A percentile compares a stretch with the other conserved stretches of the same genome.
phyloP scores from a whole-genome alignment of 2,888 invertebrate genomes.

The Philereme transversata region DNA sequence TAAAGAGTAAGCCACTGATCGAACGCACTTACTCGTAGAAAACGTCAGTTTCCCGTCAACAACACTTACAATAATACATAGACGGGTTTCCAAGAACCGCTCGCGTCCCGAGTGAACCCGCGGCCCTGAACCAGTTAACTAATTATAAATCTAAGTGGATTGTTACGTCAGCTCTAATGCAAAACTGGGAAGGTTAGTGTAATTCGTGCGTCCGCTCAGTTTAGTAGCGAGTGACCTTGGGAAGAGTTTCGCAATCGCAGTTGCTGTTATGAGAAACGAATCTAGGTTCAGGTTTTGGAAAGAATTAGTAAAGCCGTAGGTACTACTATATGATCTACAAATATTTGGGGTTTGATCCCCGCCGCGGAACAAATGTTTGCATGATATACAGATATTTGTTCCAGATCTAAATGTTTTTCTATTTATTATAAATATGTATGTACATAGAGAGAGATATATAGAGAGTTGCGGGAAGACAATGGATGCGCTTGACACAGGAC shows the following conservation, averaged over 20 bases:
- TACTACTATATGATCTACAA: too few species aligned
- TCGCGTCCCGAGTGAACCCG: conserved; percentile 51
- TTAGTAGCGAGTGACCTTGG: conserved; percentile 18
- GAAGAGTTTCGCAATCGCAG: conserved; percentile 4
- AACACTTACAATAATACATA: conserved; percentile 38
- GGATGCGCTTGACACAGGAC: too few species aligned
- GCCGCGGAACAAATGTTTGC: too few species aligned
- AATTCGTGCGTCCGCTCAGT: conserved; percentile 28
- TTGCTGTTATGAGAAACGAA: background rate
- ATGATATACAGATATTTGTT: too few species aligned
- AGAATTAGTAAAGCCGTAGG: too few species aligned
- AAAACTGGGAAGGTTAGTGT: conserved; percentile 41
- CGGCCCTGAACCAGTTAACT: conserved; percentile 77
- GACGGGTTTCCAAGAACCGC: conserved; percentile 57
- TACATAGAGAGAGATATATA: too few species aligned
- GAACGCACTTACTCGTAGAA: conserved; percentile 18
- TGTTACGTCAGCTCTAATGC: conserved; percentile 51
- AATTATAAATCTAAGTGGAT: conserved; percentile 52
- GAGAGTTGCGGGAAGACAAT: too few species aligned
- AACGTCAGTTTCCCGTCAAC: conserved; percentile 37
- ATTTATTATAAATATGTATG: too few species aligned
- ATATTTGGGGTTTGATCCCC: too few species aligned
- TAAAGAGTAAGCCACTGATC: too few species aligned
- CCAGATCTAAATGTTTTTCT: too few species aligned
- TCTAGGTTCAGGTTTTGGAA: too few species aligned